Evolutionary conservation across 2,888 invertebrate genomes (phyloP), one percentile per base, ranked within the genome.

Genomic region (Hemithea aestivaria): DNA sequence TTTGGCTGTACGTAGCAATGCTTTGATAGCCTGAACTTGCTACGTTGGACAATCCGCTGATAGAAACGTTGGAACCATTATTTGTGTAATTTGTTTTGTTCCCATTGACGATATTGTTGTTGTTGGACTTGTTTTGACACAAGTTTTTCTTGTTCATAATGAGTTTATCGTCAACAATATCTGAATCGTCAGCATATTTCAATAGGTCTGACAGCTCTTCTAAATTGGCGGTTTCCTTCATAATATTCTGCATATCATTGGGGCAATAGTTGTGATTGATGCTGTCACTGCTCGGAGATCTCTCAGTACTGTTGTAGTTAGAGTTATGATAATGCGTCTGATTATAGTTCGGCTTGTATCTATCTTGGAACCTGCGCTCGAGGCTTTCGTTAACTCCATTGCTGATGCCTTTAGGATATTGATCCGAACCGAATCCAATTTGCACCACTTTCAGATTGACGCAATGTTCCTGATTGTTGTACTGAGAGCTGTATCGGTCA

Each of bases 1-100:
- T 95, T 74, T 95, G 95, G 71, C 95, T 95, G 76, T 94, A 94
- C 1, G 94, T 94, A 22, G 94, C 94, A 63, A 95, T 94, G 61
- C 95, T 95, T 79, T 96, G 96, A 76, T 96, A 96, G 4, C 96
- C 96, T 0, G 95, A 95, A 58, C 94, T 94, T 21, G 94, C 95
- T 6, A 92, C 92, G 47, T 92, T 92, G 10, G 92, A 92, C 30
- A 93, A 69, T 52, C 95, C 95, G 43, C 94, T 93, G 48, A 94
- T 94, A 1, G 94, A 94, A 31, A 93, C 92, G 62, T 94, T 93
- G 26, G 94, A 94, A 32, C 93, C 92, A 66, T 93, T 92, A 36
- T 91, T 93, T 6, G 77, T 76, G 48, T 82, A 84, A 43, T 73
- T 79, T 1, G 66, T 65, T 62, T 85, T 87, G 43, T 84, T 87